Conservation (phyloP, 2,888 invertebrate genomes). For the Hoplodrina blanda region DNA sequence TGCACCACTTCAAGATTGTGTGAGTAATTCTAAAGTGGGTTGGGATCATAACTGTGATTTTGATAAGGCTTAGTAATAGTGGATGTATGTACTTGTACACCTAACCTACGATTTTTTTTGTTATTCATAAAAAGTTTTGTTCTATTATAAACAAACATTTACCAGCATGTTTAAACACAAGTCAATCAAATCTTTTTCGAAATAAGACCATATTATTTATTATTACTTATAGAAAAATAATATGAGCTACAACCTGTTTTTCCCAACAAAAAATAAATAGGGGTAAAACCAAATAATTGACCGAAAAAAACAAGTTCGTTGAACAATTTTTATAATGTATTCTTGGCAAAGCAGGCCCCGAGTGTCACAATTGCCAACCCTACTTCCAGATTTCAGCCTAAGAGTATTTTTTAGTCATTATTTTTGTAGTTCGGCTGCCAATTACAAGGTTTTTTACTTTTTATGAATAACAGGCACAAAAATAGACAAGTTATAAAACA, state of each 20-base stretch:
- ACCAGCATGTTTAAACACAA: constrained; percentile 20
- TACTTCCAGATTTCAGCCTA: not conserved
- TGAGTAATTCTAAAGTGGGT: constrained; percentile 46
- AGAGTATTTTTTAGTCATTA: not conserved
- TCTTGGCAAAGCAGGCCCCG: not conserved
- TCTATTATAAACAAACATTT: constrained; percentile 28
- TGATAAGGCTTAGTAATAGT: constrained; percentile 39
- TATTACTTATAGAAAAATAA: no score
- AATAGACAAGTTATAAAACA: no score
- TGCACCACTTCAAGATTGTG: constrained; percentile 37
- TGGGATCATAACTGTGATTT: constrained; percentile 14
- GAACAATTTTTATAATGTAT: not conserved
- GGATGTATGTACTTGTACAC: no score
- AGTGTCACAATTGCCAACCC: not conserved
- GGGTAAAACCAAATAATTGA: not conserved
- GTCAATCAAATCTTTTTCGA: constrained; percentile 11
- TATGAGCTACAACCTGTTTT: not conserved
- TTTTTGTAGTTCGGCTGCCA: no score
- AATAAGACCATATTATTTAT: no score
- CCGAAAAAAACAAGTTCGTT: constrained; percentile 3
- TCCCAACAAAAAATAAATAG: not conserved
- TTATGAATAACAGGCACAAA: no score
- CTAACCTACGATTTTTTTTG: no score
- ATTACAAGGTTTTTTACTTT: no score
- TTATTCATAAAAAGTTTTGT: not conserved